These are phyloP conservation scores for Drosophila tripunctata DNA, from an alignment of 2,888 invertebrate species.

Conservation along the genomic window DNA sequence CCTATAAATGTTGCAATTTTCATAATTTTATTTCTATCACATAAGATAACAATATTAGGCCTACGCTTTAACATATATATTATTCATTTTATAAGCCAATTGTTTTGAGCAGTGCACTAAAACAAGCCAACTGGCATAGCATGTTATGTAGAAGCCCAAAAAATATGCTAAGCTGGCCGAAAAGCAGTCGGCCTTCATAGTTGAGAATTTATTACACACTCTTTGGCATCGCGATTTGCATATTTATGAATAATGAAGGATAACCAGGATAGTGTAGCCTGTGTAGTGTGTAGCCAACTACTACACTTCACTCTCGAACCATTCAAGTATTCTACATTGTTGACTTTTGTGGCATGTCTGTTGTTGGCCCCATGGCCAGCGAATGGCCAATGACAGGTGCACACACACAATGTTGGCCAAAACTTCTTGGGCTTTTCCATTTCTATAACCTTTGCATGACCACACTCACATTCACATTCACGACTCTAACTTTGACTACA, in stretches of 20 bases:
- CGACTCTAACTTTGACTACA: constrained; percentile 9
- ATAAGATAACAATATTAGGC: too few species aligned
- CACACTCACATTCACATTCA: constrained; percentile 43
- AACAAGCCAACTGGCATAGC: constrained; percentile 26
- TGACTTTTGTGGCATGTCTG: constrained; percentile 46
- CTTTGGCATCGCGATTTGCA: constrained; percentile 80
- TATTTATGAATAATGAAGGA: constrained; percentile 84
- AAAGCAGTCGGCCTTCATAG: constrained; percentile 64
- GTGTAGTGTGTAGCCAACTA: too few species aligned
- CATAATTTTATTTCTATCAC: too few species aligned
- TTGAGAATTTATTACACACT: constrained; percentile 79
- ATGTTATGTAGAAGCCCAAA: constrained; percentile 22
- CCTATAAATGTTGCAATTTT: too few species aligned
- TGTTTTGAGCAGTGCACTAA: not conserved
- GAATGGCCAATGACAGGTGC: constrained; percentile 48
- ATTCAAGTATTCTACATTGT: not conserved
- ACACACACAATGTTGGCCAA: constrained; percentile 38
- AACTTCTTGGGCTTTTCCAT: constrained; percentile 63
- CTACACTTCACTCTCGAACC: not conserved
- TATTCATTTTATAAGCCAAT: not conserved
- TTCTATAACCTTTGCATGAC: constrained; percentile 79
- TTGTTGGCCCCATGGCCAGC: constrained; percentile 30
- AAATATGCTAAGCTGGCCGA: constrained; percentile 43
- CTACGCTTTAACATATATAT: too few species aligned
- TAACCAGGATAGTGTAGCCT: constrained; percentile 80